Evolutionary conservation across 2,113 vertebrate species (phyloP).

Genomic region (Vidua macroura): DNA sequence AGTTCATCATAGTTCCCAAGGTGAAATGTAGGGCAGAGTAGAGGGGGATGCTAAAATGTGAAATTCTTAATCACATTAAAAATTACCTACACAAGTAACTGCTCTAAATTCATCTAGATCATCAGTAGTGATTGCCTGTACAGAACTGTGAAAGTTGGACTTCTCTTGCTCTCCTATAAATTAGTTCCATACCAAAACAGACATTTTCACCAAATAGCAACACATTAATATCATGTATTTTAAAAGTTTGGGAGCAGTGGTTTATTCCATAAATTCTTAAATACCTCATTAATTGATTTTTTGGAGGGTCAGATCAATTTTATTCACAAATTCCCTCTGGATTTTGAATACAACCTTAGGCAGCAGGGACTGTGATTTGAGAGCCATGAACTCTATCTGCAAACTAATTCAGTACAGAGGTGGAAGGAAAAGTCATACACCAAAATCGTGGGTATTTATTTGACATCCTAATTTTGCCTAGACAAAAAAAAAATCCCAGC

Average conservation of each 20-base stretch:
- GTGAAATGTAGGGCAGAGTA: neutral
- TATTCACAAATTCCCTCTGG: neutral
- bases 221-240: neutral
- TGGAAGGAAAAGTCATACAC: neutral
- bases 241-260: neutral
- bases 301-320: neutral
- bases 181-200: neutral
- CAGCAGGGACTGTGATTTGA: neutral
- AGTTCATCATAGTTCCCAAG: neutral
- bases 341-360: neutral
- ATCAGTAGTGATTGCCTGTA: neutral
- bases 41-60: neutral
- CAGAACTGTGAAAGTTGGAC: neutral
- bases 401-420: neutral
- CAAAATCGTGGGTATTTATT: neutral
- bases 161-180: neutral
- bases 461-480: neutral
- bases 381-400: neutral
- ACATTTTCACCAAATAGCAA: neutral
- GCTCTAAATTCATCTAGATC: neutral
- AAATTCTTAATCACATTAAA: neutral
- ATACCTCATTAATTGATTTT: neutral
- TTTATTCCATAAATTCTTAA: neutral
- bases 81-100: neutral
- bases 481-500: neutral